These are phyloP conservation scores for Acanthiza pusilla DNA, from an alignment of 2,797 vertebrate species.

Conservation along the genomic window DNA sequence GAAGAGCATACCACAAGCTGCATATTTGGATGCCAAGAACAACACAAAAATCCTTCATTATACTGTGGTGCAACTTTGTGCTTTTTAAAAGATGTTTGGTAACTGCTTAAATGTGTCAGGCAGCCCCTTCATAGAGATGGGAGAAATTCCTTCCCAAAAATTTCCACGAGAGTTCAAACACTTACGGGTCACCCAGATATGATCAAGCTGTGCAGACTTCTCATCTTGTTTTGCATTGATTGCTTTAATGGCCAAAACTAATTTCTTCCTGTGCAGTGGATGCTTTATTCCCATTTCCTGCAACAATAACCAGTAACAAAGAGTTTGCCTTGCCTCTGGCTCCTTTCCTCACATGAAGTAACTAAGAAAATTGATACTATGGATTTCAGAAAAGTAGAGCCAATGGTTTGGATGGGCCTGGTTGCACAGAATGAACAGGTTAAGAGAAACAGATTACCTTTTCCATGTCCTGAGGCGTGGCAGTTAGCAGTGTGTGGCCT, in stretches of 20 bases:
- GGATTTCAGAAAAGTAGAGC: background rate
- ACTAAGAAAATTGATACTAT: background rate
- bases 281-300: constrained; percentile 96
- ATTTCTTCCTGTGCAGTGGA: constrained; percentile 94
- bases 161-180: background rate
- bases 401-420: background rate
- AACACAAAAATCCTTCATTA: background rate
- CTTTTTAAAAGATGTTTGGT: background rate
- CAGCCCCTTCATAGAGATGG: rapidly evolving
- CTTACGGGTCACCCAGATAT: constrained; percentile 98
- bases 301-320: background rate
- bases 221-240: constrained; percentile 88
- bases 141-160: background rate
- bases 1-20: background rate
- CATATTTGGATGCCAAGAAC: background rate
- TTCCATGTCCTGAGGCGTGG: constrained; percentile 93
- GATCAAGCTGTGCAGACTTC: constrained; percentile 89
- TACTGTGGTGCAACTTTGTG: background rate
- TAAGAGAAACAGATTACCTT: constrained; percentile 80
- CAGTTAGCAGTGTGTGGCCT: constrained; percentile 90
- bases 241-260: constrained; percentile 88
- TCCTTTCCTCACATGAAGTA: background rate
- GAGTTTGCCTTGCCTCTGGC: background rate
- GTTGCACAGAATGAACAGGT: background rate
- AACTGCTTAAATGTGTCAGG: background rate